phyloP scores from a whole-genome alignment of 2,888 invertebrate species.

The Pollenia amentaria region DNA sequence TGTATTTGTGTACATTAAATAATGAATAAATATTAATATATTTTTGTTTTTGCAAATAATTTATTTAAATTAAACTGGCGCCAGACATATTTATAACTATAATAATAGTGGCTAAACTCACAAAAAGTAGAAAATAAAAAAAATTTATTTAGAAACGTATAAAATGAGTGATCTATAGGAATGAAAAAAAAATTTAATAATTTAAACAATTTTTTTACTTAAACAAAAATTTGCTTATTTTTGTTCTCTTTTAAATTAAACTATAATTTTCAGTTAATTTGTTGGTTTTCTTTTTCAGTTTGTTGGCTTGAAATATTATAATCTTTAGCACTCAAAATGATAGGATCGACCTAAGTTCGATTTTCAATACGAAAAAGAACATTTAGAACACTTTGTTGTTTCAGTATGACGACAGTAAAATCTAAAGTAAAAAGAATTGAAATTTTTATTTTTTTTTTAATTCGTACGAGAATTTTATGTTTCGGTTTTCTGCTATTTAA shows the following conservation, averaged over 20 bases:
- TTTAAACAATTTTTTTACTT: conserved; percentile 13
- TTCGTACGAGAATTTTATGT: background rate
- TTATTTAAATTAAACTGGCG: conserved; percentile 68
- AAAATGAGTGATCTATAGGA: conserved; percentile 9
- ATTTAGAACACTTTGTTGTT: conserved; percentile 5
- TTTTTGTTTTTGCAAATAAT: conserved; percentile 55
- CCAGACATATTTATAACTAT: conserved; percentile 65
- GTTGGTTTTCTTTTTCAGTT: no score
- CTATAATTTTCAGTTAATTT: no score
- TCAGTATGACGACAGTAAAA: conserved; percentile 12
- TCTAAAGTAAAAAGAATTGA: conserved; percentile 26
- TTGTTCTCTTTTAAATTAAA: no score
- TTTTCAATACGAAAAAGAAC: background rate
- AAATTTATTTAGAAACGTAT: conserved; percentile 26
- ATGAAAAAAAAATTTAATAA: conserved; percentile 9
- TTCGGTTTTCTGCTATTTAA: conserved; percentile 24
- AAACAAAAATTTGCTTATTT: background rate
- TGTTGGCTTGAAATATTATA: background rate
- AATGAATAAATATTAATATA: conserved; percentile 26
- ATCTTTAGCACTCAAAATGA: no score
- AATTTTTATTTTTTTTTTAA: conserved; percentile 13
- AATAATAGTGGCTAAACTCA: conserved; percentile 52
- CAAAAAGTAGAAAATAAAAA: conserved; percentile 47
- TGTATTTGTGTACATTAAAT: conserved; percentile 46
- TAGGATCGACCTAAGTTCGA: background rate